Base-by-base conservation (phyloP, 2,888 invertebrate genomes). In the Euproctis similis region DNA sequence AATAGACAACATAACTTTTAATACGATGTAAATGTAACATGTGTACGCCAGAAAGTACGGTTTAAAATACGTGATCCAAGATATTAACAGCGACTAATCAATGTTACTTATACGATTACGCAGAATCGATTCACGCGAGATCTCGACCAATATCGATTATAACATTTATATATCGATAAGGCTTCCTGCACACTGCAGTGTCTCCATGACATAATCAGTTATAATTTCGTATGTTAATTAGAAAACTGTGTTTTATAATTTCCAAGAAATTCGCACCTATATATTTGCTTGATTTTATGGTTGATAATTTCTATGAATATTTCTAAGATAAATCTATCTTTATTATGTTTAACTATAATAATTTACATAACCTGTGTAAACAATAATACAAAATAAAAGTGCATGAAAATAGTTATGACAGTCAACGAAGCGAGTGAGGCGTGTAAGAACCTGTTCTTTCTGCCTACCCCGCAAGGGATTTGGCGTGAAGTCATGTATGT, bases 61-160 rank as follows among this genome's bases (percentile, higher is more conserved):
- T 36, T 58, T 63, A 53, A 63, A 61, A 62, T 63, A 66, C 59
- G 55, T 59, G 63, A 60, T 68, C 57, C 47, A 50, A 53, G 56
- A 56, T 44, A 48, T 44, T 64, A 59, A 65, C 59, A 65, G 65
- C 47, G 46, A 47, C 59, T 73, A 75, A 74, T 76, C 69, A 72
- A 59, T 60, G 65, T 62, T 63, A 59, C 66, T 57, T 57, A 52
- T 60, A 59, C 63, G 59, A 63, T 66, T 75, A 76, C 71, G 52
- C 43, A 57, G 71, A 77, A 74, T 65, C 72, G 72, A 71, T 69
- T 66, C 63, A 31, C 59, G 57, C 57, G 59, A 60, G 64, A 69
- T 59, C 62, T 63, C 53, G 59, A 66, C 68, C 66, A 70, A 75
- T 67, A 73, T 68, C 69, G 71, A 74, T 76, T 70, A 76, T 67